Percentiles rank a stretch among this genome's conserved stretches.
phyloP scores from a whole-genome alignment of 2,888 invertebrate genomes.

The Lasiommata megera region DNA sequence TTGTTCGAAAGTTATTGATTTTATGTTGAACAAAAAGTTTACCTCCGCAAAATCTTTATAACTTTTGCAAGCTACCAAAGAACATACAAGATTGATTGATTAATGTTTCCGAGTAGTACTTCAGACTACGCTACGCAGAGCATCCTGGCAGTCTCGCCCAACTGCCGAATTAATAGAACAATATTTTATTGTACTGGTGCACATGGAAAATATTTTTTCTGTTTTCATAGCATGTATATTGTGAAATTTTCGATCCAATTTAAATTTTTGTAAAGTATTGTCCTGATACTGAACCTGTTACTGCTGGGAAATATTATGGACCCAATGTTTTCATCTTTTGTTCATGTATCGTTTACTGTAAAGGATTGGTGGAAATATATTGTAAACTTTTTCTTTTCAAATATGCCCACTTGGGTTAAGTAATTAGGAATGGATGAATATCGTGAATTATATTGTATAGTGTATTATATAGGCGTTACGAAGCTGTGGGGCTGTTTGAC shows the following conservation, averaged over 20 bases:
- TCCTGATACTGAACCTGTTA: no score
- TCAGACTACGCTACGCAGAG: slow-evolving; percentile 13
- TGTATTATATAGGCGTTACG: no score
- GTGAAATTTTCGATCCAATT: background rate
- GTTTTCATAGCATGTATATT: background rate
- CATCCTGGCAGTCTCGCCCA: slow-evolving; percentile 9
- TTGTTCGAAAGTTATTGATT: background rate
- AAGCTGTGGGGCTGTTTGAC: no score
- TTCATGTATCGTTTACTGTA: no score
- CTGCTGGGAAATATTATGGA: no score
- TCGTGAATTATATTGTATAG: no score
- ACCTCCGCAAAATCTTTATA: slow-evolving; percentile 13
- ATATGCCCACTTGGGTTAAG: no score
- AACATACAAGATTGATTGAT: slow-evolving; percentile 13
- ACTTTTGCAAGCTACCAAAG: slow-evolving; percentile 10
- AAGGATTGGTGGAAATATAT: no score
- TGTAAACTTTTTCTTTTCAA: no score
- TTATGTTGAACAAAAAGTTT: background rate
- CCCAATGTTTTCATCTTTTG: no score
- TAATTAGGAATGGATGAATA: no score
- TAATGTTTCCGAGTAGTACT: slow-evolving; percentile 14
- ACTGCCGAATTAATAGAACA: background rate
- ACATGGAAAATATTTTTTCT: background rate
- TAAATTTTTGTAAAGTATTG: no score
- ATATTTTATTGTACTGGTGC: background rate